Conservation (phyloP, 2,797 vertebrate species). For the Oreochromis grahami region DNA sequence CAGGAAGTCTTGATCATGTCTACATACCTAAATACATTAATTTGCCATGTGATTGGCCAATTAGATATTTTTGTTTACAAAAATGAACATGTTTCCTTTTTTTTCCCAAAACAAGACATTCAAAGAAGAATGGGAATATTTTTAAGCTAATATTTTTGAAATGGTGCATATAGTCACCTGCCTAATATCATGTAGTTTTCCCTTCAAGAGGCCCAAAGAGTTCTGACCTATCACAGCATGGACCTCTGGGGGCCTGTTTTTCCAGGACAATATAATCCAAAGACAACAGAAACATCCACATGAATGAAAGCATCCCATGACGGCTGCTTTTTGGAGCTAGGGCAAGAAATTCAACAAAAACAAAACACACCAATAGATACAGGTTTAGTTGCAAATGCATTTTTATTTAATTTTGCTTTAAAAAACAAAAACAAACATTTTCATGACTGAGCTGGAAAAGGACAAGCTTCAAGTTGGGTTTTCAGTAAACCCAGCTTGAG, state of each 20-base stretch:
- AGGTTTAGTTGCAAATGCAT: slow-evolving; percentile 26
- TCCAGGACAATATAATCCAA: not conserved
- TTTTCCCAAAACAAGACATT: not conserved
- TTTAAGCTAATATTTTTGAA: not conserved
- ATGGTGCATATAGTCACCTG: not conserved
- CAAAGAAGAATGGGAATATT: not conserved
- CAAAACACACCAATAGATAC: not conserved
- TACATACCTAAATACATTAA: not conserved
- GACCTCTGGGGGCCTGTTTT: not conserved
- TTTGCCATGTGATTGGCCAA: not conserved
- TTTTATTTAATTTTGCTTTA: slow-evolving; percentile 62
- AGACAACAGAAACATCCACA: not conserved
- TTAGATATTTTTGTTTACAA: not conserved
- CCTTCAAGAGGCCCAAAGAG: not conserved
- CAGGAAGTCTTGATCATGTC: not conserved
- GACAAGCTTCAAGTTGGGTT: slow-evolving; percentile 8
- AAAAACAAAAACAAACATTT: slow-evolving; percentile 39
- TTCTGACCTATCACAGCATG: not conserved
- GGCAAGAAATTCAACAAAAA: not conserved
- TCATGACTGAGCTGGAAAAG: slow-evolving; percentile 17
- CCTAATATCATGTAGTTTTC: not conserved
- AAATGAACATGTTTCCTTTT: not conserved
- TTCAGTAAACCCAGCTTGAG: slow-evolving; percentile 6
- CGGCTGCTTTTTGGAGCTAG: not conserved
- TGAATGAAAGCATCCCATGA: not conserved